These are phyloP conservation scores for Heliconius himera DNA, from an alignment of 1,140 invertebrate genomes.

Conservation along the genomic window DNA sequence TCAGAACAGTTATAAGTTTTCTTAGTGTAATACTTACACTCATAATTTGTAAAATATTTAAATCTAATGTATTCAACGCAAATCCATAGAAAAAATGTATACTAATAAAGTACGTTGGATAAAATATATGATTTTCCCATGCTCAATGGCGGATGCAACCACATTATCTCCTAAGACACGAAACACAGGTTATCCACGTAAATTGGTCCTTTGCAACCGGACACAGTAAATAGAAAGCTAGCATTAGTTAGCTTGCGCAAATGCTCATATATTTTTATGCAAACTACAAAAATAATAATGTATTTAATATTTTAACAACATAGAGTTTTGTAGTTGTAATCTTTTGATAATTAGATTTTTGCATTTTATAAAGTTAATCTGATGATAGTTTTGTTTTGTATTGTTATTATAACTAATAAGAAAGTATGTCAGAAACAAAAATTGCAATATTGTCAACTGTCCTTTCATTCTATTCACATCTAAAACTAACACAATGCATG, in stretches of 20 bases:
- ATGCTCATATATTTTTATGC: conserved; percentile 15
- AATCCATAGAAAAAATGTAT: not conserved
- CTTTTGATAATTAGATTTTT: not conserved
- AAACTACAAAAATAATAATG: not conserved
- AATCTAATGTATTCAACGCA: not conserved
- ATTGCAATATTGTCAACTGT: not conserved
- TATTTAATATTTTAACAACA: not conserved
- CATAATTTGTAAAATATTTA: not conserved
- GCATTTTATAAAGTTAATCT: too few relatives aligned
- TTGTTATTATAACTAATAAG: conserved; percentile 7
- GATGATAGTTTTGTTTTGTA: not conserved
- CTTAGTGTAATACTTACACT: not conserved
- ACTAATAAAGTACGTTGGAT: not conserved
- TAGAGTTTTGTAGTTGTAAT: not conserved
- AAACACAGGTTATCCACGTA: conserved; percentile 30
- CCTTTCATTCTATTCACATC: not conserved
- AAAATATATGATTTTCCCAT: conserved; percentile 15
- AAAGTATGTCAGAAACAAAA: not conserved
- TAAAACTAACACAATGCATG: not conserved
- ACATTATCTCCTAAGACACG: conserved; percentile 26
- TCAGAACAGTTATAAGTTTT: not conserved
- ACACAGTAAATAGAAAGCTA: conserved; percentile 28
- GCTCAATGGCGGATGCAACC: conserved; percentile 21
- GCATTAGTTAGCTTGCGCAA: conserved; percentile 16
- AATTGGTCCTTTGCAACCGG: conserved; percentile 35